Conservation (phyloP, 1,140 invertebrate genomes). For the Plectus sambesii region DNA sequence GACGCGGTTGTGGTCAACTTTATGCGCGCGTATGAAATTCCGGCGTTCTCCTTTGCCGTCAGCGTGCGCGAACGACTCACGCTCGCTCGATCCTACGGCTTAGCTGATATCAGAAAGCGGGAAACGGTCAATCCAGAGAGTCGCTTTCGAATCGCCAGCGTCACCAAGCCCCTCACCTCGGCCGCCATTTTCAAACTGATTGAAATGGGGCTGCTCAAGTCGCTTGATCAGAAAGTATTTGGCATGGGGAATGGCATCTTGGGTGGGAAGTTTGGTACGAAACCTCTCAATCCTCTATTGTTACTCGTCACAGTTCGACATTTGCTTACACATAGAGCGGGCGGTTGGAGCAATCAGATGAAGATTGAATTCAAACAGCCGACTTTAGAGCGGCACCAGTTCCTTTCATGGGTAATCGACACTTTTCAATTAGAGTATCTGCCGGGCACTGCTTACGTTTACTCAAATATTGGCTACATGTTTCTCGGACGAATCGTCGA, state of each 20-base stretch:
- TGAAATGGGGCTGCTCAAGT: conserved; percentile 6
- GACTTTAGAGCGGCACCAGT: conserved; percentile 8
- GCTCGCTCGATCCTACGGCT: too few relatives aligned
- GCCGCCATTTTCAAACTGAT: conserved; percentile 19
- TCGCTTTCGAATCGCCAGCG: conserved; percentile 19
- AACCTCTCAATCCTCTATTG: conserved; percentile 8
- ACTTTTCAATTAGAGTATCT: conserved; percentile 1
- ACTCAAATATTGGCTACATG: conserved; percentile 47
- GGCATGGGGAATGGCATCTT: conserved; percentile 14
- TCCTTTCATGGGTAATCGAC: conserved; percentile 10
- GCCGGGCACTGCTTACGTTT: conserved; percentile 39
- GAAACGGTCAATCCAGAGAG: too few relatives aligned
- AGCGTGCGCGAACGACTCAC: too few relatives aligned
- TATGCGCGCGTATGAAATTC: too few relatives aligned
- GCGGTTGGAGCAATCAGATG: conserved; percentile 18
- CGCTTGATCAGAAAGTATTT: conserved; percentile 10
- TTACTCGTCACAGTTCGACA: conserved; percentile 15
- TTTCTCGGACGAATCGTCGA: conserved; percentile 47
- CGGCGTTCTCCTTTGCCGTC: too few relatives aligned
- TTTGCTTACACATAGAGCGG: conserved; percentile 21
- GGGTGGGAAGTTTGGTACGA: conserved; percentile 2
- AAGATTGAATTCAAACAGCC: conserved; percentile 14
- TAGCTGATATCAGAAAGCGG: too few relatives aligned
- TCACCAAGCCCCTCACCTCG: conserved; percentile 24
- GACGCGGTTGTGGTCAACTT: too few relatives aligned